A percentile compares a stretch with the other conserved stretches of the same genome.
Evolutionary conservation across 2,888 invertebrate species (phyloP).

Genomic region (Odontocerum albicorne): DNA sequence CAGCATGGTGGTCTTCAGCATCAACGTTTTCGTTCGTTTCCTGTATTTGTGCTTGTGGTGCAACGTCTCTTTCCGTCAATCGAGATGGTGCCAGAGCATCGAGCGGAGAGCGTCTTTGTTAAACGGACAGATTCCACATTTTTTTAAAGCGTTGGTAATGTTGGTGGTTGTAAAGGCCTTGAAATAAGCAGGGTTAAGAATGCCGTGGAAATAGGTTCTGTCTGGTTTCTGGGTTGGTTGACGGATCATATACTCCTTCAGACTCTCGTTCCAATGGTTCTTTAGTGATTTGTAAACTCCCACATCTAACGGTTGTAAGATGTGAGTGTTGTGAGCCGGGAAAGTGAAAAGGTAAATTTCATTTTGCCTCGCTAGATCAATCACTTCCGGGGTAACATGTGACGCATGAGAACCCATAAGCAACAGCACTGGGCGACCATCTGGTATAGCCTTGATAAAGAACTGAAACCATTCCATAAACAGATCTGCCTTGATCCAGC

Average conservation of each 20-base stretch:
- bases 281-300: background rate
- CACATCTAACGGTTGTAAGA: slow-evolving; percentile 8
- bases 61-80: background rate
- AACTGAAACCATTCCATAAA: slow-evolving; percentile 31
- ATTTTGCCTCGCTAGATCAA: slow-evolving; percentile 13
- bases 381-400: slow-evolving; percentile 17
- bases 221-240: slow-evolving; percentile 4
- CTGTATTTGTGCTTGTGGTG: too few relatives aligned
- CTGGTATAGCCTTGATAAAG: slow-evolving; percentile 22
- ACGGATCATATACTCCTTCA: slow-evolving; percentile 1
- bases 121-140: background rate
- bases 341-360: slow-evolving; percentile 23
- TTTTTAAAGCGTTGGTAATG: slow-evolving; percentile 1
- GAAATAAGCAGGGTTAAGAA: slow-evolving; percentile 7
- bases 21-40: slow-evolving; percentile 2
- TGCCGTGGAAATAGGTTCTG: background rate
- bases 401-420: slow-evolving; percentile 19
- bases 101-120: background rate
- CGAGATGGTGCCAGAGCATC: slow-evolving; percentile 6
- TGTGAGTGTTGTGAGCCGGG: slow-evolving; percentile 20
- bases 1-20: background rate
- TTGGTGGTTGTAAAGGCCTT: slow-evolving; percentile 4
- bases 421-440: slow-evolving; percentile 16
- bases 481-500: slow-evolving; percentile 32
- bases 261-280: background rate